Evolutionary conservation across 2,888 invertebrate species (phyloP).

Genomic region (Himalopsyche anomala): DNA sequence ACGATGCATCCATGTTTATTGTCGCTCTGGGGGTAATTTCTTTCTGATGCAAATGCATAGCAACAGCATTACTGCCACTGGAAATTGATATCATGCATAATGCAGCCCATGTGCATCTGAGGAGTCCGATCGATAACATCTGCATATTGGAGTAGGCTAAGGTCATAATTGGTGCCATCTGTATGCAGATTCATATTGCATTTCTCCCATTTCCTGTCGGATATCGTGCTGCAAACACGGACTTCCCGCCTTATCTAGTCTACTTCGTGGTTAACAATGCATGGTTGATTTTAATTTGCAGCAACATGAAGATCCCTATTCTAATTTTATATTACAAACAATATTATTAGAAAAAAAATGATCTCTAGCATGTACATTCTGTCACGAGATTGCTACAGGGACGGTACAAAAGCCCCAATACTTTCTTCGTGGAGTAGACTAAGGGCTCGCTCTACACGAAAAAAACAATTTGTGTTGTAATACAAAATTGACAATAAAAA

Average conservation of each 20-base stretch:
- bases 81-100: slow-evolving; percentile 34
- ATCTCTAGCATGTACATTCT: too few relatives aligned
- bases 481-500: too few relatives aligned
- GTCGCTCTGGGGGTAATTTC: not conserved
- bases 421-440: too few relatives aligned
- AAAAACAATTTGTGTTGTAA: too few relatives aligned
- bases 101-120: slow-evolving; percentile 14
- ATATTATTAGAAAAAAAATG: too few relatives aligned
- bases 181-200: slow-evolving; percentile 61
- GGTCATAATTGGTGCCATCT: slow-evolving; percentile 60
- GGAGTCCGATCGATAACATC: slow-evolving; percentile 53
- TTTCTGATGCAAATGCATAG: not conserved
- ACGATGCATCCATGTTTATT: not conserved
- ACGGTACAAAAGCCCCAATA: too few relatives aligned
- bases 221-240: not conserved
- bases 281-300: not conserved
- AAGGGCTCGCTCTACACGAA: too few relatives aligned
- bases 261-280: not conserved
- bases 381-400: too few relatives aligned
- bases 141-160: slow-evolving; percentile 50
- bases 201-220: slow-evolving; percentile 43
- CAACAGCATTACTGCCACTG: not conserved
- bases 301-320: too few relatives aligned
- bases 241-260: not conserved
- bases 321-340: too few relatives aligned